phyloP scores from a whole-genome alignment of 2,888 invertebrate genomes.

The Pogonocherus hispidulus region DNA sequence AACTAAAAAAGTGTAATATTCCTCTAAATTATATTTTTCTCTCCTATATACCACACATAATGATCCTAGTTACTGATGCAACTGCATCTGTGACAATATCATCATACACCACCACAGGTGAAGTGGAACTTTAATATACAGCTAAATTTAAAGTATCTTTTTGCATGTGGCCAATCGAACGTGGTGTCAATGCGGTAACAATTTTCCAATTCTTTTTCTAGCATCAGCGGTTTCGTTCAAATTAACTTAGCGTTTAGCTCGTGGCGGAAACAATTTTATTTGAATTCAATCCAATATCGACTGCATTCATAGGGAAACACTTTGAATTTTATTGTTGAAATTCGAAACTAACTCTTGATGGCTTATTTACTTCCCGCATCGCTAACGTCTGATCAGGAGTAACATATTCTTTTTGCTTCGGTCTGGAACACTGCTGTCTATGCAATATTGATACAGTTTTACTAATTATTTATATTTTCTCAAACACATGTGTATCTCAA shows the following conservation, averaged over 20 bases:
- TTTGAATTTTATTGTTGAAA: neutral
- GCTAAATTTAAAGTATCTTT: neutral
- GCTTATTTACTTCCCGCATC: neutral
- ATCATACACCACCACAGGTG: neutral
- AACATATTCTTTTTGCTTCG: constrained; percentile 1
- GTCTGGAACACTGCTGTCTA: neutral
- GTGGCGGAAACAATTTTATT: neutral
- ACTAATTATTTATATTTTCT: no score
- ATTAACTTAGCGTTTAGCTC: constrained; percentile 5
- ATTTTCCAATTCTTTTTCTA: neutral
- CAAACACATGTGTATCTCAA: no score
- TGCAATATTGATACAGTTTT: neutral
- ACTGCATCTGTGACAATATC: no score
- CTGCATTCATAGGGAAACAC: neutral
- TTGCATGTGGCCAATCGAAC: neutral
- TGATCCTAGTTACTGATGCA: no score
- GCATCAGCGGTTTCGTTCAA: neutral
- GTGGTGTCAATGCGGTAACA: neutral
- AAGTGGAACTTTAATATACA: neutral
- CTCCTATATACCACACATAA: no score
- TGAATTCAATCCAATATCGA: neutral
- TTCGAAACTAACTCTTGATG: neutral
- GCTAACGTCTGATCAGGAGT: neutral
- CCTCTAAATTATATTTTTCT: no score
- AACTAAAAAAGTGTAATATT: no score